Evolutionary conservation across 2,113 vertebrate species (phyloP), one percentile per base, ranked within the genome.

Genomic region (Tapirus terrestris): DNA sequence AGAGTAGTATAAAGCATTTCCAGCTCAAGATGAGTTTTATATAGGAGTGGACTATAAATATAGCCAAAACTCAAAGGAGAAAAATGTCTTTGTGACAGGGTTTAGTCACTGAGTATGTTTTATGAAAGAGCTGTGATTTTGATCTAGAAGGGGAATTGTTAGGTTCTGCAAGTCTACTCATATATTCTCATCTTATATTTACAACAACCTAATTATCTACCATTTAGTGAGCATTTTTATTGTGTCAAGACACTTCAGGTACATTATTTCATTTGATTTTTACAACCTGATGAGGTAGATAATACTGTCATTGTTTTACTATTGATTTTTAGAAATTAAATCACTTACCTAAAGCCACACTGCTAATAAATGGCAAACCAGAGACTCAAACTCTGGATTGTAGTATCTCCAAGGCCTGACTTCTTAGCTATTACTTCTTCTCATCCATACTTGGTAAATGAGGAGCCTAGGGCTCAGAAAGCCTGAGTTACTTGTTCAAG

Each of bases 1-100:
- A 68, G 65, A 70, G 6, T 76, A 65, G 67, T 65, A 33, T n/a
- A 68, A 68, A 91, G 20, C 20, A 96, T 75, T 84, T 91, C 63
- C 36, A 39, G 11, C 20, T 86, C 43, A 89, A 61, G 20, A 70
- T 70, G 39, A 82, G 86, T 77, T 88, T 96, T 95, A 70, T 70
- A 14, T 94, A 87, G 81, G 27, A 86, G 79, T 21, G 73, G 33
- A 83, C 56, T 83, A 58, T 70, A 95, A 81, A 93, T 90, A 82
- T 21, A 94, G n/a, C n/a, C 43, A 45, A 58, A 92, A 80, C 53
- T 94, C 43, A 75, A 72, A 70, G 45, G 13, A 51, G 12, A 36
- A 79, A 76, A 89, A 61, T 36, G 29, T 79, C 10, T 39, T 58
- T 45, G 31, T 95, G 12, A 43, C 36, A 65, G 53, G 6, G 14